phyloP scores from a whole-genome alignment of 2,113 vertebrate genomes.

The Ailurus styani region DNA sequence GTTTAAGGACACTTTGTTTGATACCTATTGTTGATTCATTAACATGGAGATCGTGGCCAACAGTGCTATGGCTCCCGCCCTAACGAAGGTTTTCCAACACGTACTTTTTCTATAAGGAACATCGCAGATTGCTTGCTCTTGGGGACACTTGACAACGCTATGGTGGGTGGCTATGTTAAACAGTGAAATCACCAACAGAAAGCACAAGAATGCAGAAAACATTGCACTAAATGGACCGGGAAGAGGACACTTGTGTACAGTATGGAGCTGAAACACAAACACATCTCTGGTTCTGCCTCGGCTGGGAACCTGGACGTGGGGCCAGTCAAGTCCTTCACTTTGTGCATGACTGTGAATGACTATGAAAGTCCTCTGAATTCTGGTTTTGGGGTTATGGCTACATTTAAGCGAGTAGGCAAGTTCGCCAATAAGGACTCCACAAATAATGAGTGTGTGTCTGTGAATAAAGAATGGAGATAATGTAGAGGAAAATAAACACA shows the following conservation, averaged over 20 bases:
- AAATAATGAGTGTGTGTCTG: rapidly evolving
- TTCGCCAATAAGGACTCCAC: background rate
- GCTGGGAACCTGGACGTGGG: rapidly evolving
- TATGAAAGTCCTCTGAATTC: rapidly evolving
- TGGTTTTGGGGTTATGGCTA: background rate
- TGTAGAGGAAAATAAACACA: background rate
- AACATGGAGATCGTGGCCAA: background rate
- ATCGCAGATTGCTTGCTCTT: background rate
- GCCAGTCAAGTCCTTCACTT: rapidly evolving
- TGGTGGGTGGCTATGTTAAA: background rate
- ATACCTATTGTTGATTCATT: background rate
- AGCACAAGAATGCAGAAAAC: background rate
- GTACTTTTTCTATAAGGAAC: background rate
- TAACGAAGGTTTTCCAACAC: background rate
- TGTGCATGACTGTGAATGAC: background rate
- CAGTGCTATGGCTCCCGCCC: rapidly evolving
- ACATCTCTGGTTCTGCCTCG: rapidly evolving
- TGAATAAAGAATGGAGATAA: background rate
- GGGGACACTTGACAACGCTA: too few species aligned
- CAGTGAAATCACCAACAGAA: background rate
- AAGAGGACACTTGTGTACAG: background rate
- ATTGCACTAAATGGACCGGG: background rate
- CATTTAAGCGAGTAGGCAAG: background rate
- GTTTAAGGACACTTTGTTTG: background rate
- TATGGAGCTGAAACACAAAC: background rate